Conservation (phyloP, 2,888 invertebrate species). For the Pomacea canaliculata region DNA sequence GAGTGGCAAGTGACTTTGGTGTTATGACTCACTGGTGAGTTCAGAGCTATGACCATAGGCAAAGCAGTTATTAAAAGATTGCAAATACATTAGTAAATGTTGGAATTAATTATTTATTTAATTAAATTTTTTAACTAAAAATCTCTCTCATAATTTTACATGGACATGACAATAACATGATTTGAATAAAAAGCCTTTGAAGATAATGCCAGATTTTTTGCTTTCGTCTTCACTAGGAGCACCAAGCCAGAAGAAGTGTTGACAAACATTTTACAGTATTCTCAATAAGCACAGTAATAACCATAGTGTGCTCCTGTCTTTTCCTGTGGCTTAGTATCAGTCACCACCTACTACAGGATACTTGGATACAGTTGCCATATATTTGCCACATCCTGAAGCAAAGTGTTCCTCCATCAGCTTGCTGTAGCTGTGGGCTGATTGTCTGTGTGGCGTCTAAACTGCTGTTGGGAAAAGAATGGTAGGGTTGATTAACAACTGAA, state of each 20-base stretch:
- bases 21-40: too few species aligned
- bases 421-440: conserved; percentile 31
- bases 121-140: too few species aligned
- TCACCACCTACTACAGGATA: background rate
- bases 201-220: background rate
- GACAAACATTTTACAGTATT: background rate
- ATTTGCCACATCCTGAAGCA: background rate
- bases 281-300: background rate
- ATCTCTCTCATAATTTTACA: too few species aligned
- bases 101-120: too few species aligned
- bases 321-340: background rate
- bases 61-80: too few species aligned
- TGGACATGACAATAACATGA: too few species aligned
- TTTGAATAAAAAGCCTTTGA: too few species aligned
- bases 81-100: too few species aligned
- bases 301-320: background rate
- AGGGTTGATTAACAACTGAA: background rate
- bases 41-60: too few species aligned
- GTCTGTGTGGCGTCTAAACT: conserved; percentile 38
- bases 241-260: background rate
- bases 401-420: background rate
- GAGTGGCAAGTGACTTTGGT: too few species aligned
- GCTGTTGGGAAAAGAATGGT: conserved; percentile 39
- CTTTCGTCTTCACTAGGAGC: background rate
- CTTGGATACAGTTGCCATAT: background rate